phyloP scores from a whole-genome alignment of 2,888 invertebrate genomes.

The Nephrotoma flavescens region DNA sequence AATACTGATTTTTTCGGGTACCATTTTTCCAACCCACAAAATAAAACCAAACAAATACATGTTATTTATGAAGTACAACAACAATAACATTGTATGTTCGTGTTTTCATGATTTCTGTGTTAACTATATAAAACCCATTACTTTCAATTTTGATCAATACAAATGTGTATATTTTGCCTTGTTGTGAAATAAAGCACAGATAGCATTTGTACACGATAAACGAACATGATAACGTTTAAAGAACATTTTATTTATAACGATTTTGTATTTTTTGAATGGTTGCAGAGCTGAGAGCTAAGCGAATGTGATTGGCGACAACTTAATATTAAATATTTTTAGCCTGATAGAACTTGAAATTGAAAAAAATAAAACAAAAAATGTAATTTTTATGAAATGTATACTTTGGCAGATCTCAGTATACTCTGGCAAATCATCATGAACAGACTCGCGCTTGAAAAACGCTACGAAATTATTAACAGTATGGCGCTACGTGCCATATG shows the following conservation, averaged over 20 bases:
- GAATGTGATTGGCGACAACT: too few species aligned
- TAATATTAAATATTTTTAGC: too few species aligned
- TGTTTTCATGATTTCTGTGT: neutral
- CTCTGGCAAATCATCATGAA: too few species aligned
- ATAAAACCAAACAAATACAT: neutral
- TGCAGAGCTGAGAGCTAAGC: neutral
- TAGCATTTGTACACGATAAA: neutral
- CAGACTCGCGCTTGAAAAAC: too few species aligned
- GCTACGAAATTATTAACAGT: too few species aligned
- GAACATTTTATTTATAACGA: neutral
- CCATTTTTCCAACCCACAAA: neutral
- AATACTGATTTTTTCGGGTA: neutral
- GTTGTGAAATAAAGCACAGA: neutral
- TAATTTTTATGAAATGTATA: too few species aligned
- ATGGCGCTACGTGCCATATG: too few species aligned
- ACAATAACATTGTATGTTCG: neutral
- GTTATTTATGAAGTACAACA: neutral
- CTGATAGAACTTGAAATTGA: too few species aligned
- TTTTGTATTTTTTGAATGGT: neutral
- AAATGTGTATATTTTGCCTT: neutral
- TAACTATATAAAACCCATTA: neutral
- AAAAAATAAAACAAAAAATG: too few species aligned
- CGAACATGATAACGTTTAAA: neutral
- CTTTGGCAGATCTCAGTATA: too few species aligned
- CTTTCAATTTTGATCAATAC: neutral